Percentiles rank a stretch among this genome's conserved stretches.
phyloP scores from a whole-genome alignment of 2,797 vertebrate genomes.

The Channa striata region DNA sequence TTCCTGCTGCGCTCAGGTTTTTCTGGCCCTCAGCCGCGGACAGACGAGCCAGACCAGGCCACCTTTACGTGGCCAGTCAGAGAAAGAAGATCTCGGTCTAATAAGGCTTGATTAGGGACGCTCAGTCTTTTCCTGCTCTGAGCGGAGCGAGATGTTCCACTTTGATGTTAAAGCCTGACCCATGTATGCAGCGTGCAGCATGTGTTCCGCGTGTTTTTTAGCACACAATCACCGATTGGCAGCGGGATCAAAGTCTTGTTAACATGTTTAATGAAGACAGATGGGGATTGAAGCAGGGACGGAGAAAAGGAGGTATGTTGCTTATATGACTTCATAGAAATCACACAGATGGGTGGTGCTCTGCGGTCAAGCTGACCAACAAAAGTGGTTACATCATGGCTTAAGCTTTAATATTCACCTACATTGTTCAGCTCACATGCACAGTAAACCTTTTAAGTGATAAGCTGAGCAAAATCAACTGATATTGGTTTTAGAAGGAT shows the following conservation, averaged over 20 bases:
- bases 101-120: conserved; percentile 71
- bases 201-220: conserved; percentile 74
- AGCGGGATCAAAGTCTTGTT: conserved; percentile 64
- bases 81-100: conserved; percentile 62
- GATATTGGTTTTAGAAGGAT: conserved; percentile 10
- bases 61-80: conserved; percentile 65
- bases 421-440: conserved; percentile 7
- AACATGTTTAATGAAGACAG: conserved; percentile 69
- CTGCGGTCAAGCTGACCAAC: conserved; percentile 28
- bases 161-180: conserved; percentile 67
- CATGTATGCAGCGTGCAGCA: conserved; percentile 43
- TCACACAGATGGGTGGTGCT: conserved; percentile 44
- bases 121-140: conserved; percentile 53
- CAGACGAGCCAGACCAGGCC: conserved; percentile 50
- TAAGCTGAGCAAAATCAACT: too few relatives aligned
- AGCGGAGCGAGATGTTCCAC: conserved; percentile 40
- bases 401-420: conserved; percentile 27
- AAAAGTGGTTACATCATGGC: conserved; percentile 38
- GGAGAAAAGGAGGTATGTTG: conserved; percentile 32
- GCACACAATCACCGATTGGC: conserved; percentile 73
- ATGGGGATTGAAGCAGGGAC: conserved; percentile 48
- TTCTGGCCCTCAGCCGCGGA: conserved; percentile 54
- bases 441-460: too few relatives aligned
- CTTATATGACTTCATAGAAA: conserved; percentile 49
- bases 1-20: conserved; percentile 36